Base-by-base conservation (phyloP, 2,797 vertebrate genomes). In the Pelobates cultripes region DNA sequence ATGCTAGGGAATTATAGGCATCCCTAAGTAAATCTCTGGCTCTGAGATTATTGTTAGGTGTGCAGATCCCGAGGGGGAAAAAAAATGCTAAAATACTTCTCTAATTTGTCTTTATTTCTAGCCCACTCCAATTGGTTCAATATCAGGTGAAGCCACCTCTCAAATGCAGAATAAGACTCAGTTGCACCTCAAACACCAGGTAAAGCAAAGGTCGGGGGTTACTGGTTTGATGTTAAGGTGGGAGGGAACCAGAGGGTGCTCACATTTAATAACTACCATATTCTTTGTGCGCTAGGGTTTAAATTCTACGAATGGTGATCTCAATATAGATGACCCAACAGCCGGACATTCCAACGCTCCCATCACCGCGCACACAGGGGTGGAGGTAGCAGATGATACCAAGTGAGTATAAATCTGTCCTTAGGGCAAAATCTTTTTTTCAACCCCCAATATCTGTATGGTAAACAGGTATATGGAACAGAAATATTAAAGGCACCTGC, bases 271-370 rank as follows among this genome's bases (percentile, higher is more conserved):
- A 28, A 28, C 28, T 28, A 28, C 28, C 28, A 28, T 28, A 1
- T 28, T 28, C 28, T 28, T 2, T 28, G 28, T 51, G 1, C 47
- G 5, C 47, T 51, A 99, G 97, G 97, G 98, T 88, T 96, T 98
- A 94, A 98, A 96, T 91, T 99, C 97, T 82, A 98, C 97, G 45
- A 99, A 99, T 0, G 97, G 97, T 7, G 97, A 99, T 93, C 92
- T 99, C 91, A 99, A 99, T 88, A 95, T 97, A 0, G 97, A 99
- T 0, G 97, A 99, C 88, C 97, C 97, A 13, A 98, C 97, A 0
- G 97, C 97, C 0, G 97, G 96, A 88, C 97, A 99, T 90, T 99
- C 97, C 75, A 99, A 98, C 1, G 97, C 97, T 77, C 97, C 97
- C 88, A 99, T 99, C 93, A 98, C 97, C 0, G 97, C 97, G 71